Evolutionary conservation across 1,140 invertebrate genomes (phyloP).

Genomic region (Dryas iulia): DNA sequence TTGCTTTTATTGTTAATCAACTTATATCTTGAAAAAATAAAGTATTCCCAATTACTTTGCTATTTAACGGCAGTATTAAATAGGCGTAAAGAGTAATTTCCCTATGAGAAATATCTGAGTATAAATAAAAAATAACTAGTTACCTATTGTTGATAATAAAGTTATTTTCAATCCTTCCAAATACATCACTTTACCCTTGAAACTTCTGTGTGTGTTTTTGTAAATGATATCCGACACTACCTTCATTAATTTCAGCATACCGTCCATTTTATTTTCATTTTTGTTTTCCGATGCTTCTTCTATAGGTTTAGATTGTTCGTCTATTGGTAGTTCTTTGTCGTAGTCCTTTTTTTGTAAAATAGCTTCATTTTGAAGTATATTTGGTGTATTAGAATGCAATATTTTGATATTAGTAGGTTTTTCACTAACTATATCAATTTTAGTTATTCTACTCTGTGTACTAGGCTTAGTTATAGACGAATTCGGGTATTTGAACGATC

Average conservation of each 20-base stretch:
- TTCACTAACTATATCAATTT: background rate
- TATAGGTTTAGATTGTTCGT: background rate
- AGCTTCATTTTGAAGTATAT: background rate
- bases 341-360: background rate
- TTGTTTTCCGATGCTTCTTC: conserved; percentile 14
- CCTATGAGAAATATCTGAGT: too few relatives aligned
- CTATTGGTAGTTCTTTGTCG: background rate
- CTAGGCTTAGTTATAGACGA: background rate
- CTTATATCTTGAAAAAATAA: too few relatives aligned
- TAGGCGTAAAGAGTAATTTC: too few relatives aligned
- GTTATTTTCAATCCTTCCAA: conserved; percentile 80
- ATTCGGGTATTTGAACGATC: background rate
- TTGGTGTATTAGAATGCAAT: background rate
- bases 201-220: conserved; percentile 73
- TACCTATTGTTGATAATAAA: conserved; percentile 81
- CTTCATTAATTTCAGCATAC: conserved; percentile 74
- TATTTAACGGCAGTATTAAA: too few relatives aligned
- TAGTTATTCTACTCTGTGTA: background rate
- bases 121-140: conserved; percentile 28
- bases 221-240: conserved; percentile 79
- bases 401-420: background rate
- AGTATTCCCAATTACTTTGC: too few relatives aligned
- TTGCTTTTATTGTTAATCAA: too few relatives aligned
- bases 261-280: conserved; percentile 45
- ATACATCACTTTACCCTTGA: conserved; percentile 81